phyloP scores from a whole-genome alignment of 2,797 vertebrate genomes.

The Pelodytes ibericus region DNA sequence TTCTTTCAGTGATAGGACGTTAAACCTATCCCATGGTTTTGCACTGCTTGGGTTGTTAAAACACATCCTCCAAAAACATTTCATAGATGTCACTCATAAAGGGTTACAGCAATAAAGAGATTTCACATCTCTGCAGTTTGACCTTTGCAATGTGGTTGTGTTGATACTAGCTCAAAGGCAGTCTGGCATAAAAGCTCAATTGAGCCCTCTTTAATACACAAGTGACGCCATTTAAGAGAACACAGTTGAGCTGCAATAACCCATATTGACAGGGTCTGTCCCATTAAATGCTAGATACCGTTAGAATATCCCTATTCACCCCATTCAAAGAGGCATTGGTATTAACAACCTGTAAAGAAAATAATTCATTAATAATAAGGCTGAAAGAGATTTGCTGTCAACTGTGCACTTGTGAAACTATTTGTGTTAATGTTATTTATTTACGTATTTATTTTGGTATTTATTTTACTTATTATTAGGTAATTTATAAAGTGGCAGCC shows the following conservation, averaged over 20 bases:
- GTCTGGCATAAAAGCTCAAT: not conserved
- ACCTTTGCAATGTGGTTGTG: constrained; percentile 1
- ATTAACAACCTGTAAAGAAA: not conserved
- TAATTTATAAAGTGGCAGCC: constrained; percentile 18
- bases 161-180: constrained; percentile 4
- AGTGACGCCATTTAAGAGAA: not conserved
- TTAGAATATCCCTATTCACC: not conserved
- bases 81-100: not conserved
- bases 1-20: not conserved
- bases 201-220: not conserved
- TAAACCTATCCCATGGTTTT: not conserved
- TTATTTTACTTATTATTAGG: constrained; percentile 35
- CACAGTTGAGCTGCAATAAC: constrained; percentile 11
- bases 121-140: not conserved
- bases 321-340: not conserved
- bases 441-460: constrained; percentile 40
- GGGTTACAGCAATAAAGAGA: constrained; percentile 5
- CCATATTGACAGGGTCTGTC: not conserved
- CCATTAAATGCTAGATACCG: not conserved
- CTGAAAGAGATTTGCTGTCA: not conserved
- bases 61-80: not conserved
- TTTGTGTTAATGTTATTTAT: constrained; percentile 14
- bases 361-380: not conserved
- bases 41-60: not conserved
- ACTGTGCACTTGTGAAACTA: not conserved